phyloP scores from a whole-genome alignment of 2,888 invertebrate genomes.

The Trichogramma dendrolimi region DNA sequence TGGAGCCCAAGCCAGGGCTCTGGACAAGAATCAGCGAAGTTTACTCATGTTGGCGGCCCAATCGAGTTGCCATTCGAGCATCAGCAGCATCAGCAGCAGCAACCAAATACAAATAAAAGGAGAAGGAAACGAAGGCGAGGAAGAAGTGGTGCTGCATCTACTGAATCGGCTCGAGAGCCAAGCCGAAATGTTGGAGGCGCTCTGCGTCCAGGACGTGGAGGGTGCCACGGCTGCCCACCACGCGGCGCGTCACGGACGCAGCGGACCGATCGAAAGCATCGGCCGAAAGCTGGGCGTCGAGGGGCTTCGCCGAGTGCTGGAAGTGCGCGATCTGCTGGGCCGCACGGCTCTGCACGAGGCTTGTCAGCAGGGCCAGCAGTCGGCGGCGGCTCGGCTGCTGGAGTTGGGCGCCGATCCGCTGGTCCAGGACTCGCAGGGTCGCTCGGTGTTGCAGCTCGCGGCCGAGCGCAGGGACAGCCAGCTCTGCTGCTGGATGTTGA shows the following conservation, averaged over 20 bases:
- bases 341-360: conserved; percentile 69
- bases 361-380: conserved; percentile 64
- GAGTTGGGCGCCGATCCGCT: conserved; percentile 55
- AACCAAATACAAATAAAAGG: too few relatives aligned
- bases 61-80: not conserved
- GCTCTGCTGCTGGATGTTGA: conserved; percentile 13
- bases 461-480: conserved; percentile 7
- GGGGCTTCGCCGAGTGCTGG: conserved; percentile 65
- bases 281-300: conserved; percentile 64
- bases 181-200: not conserved
- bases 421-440: conserved; percentile 34
- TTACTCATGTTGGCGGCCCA: conserved; percentile 57
- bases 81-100: too few relatives aligned
- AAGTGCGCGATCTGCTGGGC: conserved; percentile 52
- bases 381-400: conserved; percentile 60
- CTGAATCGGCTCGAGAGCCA: not conserved
- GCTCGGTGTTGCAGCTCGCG: conserved; percentile 29
- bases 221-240: conserved; percentile 73
- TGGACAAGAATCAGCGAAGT: conserved; percentile 71
- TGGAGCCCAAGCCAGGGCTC: conserved; percentile 66
- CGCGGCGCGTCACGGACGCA: conserved; percentile 71
- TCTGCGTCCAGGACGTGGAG: conserved; percentile 61
- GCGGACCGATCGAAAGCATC: conserved; percentile 62
- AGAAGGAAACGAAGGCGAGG: too few relatives aligned
- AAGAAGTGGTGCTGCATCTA: too few relatives aligned